Base-by-base conservation (phyloP, 2,888 invertebrate genomes). In the Galerucella calmariensis region DNA sequence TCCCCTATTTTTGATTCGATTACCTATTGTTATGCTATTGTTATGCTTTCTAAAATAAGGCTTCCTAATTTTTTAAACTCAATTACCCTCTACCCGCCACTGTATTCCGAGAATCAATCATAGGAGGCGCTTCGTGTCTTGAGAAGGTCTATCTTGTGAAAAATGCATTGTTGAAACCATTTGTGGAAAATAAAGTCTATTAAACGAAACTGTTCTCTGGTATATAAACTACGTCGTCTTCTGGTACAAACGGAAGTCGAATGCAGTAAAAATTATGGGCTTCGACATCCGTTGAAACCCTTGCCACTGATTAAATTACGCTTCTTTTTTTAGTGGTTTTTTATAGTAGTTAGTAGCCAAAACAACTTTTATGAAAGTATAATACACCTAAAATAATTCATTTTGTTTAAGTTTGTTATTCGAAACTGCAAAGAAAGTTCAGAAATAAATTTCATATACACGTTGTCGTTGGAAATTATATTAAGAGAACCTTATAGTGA, bases 231-330 rank as follows among this genome's bases (percentile, higher is more conserved):
- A n/a, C n/a, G 51, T 51, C n/a, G 5, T 20, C 9, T 56, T 56
- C 20, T 16, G 56, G 16, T 56, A 10, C 10, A 56, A 56, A 20
- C 56, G 56, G 56, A 56, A 20, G 16, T 16, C 16, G 16, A 16
- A 20, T 10, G 56, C 20, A 56, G 56, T 56, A 56, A 56, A 56
- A 56, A 56, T 56, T 56, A 56, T 56, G 56, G n/a, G 9, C 56
- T 20, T 56, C 11, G 56, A 56, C 56, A 56, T 56, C 56, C 56
- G 56, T 56, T 56, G 2, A 16, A 5, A 10, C 16, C 11, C 11
- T 16, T 20, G 2, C 10, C 56, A 20, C 56, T 10, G 16, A 56
- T 16, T 20, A 1, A 20, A 4, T 16, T 2, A 10, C 56, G 8
- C 56, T 3, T 56, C 20, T 56, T 56, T 56, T 20, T 16, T n/a